A percentile compares a stretch with the other conserved stretches of the same genome.
Evolutionary conservation across 2,113 vertebrate species (phyloP).

Genomic region (Mirounga angustirostris): DNA sequence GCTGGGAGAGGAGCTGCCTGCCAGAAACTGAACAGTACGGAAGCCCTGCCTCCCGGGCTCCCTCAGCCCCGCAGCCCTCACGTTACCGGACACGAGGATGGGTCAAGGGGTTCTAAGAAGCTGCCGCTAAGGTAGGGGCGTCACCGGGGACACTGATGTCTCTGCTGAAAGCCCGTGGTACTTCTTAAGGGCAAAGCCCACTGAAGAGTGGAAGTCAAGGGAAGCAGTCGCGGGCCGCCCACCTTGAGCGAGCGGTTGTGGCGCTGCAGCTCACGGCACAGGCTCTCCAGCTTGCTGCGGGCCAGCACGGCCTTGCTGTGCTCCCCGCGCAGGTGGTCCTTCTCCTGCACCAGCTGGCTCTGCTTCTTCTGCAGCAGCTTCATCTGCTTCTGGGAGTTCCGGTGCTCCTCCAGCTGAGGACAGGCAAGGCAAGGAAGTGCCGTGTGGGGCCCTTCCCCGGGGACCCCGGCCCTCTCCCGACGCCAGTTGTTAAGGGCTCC

Average conservation of each 20-base stretch:
- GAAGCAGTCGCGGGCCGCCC: not conserved
- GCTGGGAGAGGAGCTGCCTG: not conserved
- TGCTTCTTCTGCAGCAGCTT: conserved; percentile 97
- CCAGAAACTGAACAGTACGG: not conserved
- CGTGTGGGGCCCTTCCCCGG: not conserved
- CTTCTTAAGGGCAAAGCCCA: not conserved
- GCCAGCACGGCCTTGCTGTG: conserved; percentile 98
- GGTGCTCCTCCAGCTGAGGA: conserved; percentile 95
- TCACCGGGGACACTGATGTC: not conserved
- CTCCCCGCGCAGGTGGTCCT: conserved; percentile 96
- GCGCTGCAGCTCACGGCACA: conserved; percentile 97
- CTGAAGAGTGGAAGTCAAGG: not conserved
- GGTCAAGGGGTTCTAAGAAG: not conserved
- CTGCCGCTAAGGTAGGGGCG: not conserved
- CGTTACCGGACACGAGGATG: not conserved
- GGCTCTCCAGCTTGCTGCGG: conserved; percentile 97
- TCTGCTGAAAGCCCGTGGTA: not conserved
- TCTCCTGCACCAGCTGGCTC: conserved; percentile 96
- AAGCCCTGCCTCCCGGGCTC: not conserved
- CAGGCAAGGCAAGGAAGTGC: not conserved
- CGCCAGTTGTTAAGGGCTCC: not conserved
- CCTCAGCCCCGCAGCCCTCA: not conserved
- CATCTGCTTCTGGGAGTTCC: conserved; percentile 98
- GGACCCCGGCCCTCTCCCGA: not conserved
- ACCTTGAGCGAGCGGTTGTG: conserved; percentile 99